These are phyloP conservation scores for Agrotis exclamationis DNA, from an alignment of 2,888 invertebrate genomes.

Conservation along the genomic window DNA sequence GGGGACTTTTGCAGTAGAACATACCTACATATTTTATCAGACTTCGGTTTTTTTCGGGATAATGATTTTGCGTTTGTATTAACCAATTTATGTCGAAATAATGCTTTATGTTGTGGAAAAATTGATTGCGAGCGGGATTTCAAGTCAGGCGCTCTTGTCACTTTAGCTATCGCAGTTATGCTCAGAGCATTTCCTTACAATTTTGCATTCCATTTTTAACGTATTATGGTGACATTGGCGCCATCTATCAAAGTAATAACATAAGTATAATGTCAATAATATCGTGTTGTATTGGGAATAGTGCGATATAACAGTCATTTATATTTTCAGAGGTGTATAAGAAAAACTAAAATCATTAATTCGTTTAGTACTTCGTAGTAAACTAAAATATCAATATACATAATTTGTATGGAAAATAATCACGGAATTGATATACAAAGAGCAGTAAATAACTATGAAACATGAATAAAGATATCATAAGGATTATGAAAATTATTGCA, in stretches of 20 bases:
- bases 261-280: neutral
- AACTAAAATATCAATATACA: conserved; percentile 20
- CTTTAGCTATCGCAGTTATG: too few species aligned
- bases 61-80: neutral
- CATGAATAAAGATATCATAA: conserved; percentile 33
- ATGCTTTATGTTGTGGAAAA: neutral
- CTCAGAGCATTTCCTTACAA: too few species aligned
- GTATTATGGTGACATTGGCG: too few species aligned
- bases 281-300: neutral
- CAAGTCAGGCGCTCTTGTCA: too few species aligned
- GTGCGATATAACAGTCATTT: neutral
- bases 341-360: conserved; percentile 8
- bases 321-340: neutral
- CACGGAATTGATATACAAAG: neutral
- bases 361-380: conserved; percentile 8
- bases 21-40: too few species aligned
- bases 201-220: too few species aligned
- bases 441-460: conserved; percentile 16
- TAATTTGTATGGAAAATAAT: neutral
- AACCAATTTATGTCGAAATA: neutral
- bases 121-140: too few species aligned
- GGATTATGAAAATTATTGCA: neutral
- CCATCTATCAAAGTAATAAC: too few species aligned
- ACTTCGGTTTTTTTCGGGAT: neutral
- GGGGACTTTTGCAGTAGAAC: too few species aligned